Base-by-base conservation (phyloP, 30 jellyfish, hydroid and myxozoan genomes). In the Chrysaora quinquecirrha region DNA sequence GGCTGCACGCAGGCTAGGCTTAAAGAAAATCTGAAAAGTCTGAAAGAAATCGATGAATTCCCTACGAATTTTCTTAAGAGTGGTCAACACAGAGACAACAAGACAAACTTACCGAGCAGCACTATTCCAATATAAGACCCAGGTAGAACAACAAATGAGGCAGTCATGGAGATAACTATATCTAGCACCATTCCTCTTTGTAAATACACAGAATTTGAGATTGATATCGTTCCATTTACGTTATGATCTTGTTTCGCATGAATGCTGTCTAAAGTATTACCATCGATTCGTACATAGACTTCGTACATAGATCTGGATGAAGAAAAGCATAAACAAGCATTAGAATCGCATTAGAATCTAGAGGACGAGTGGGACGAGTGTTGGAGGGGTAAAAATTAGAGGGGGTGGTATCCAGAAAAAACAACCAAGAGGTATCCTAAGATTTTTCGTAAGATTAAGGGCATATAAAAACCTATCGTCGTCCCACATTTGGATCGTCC, bases 151-250 rank as follows among this genome's bases (percentile, higher is more conserved):
- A 20, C 64, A 67, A 78, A 63, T 12, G 32, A 0, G 23, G 65
- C 64, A 9, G 89, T 34, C 19, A 25, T 20, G 25, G 68, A 16
- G 28, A 78, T 16, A 20, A 28, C 10, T 6, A 63, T 12, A 46
- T 78, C 69, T 30, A 78, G 24, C 21, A 34, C 30, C 73, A 64
- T 64, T 34, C 89, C 89, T 33, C 81, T 76, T 46, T 78, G 81
- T 34, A 78, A 49, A 25, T 64, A 64, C 61, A 78, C 35, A 10
- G 89, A 78, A 66, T 78, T 78, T 0, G 56, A 34, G 3, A 78
- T 7, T 14, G 89, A 78, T 33, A 78, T 38, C 32, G 89, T 78
- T 4, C 80, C 89, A 28, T 46, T 62, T n/a, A 33, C 43, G 27
- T 19, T 14, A 31, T 62, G 63, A 21, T 78, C 81, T 28, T 78